Base-by-base conservation (phyloP, 2,888 invertebrate species). In the Lampropteryx suffumata region DNA sequence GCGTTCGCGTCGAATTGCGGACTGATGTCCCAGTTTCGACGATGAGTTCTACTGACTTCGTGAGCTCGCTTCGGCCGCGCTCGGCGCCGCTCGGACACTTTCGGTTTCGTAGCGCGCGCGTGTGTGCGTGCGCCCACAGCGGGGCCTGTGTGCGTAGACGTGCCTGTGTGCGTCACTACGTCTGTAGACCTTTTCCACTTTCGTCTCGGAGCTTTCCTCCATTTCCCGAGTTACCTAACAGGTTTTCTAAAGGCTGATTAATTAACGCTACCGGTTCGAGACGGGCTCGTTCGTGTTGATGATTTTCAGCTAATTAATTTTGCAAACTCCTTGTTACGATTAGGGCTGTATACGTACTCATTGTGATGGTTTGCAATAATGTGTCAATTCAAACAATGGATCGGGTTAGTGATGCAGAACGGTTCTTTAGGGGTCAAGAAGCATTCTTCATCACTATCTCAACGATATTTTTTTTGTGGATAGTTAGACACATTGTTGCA, bases 1-100 rank as follows among this genome's bases (percentile, higher is more conserved):
- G 76, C 82, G 77, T 69, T 84, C 86, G 89, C 90, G 83, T 85
- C 84, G 82, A 78, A 76, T 81, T 84, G 86, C 91, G 84, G 87
- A 92, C 92, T 91, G 92, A 92, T 92, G 92, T 92, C 92, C 92
- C 92, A 93, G 91, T 92, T 92, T 91, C 87, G 80, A 72, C 86
- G 85, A 79, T 82, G 87, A 90, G 89, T 90, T 90, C 87, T 72
- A 90, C 89, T 85, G 86, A 87, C 88, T 91, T 80, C 82, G 90
- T 88, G 83, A 87, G 89, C 85, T 75, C 79, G 84, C 83, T 78
- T 91, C 92, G 92, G 91, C 76, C 59, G 72, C 78, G 79, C 76
- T 90, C 91, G 91, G 82, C 81, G 68, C 57, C 66, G 70, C 63
- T 90, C 90, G 90, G 76, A 71, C 85, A 90, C 90, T 91, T 90